Evolutionary conservation across 1,140 invertebrate genomes (phyloP), one percentile per base, ranked within the genome.

Genomic region (Physella acuta): DNA sequence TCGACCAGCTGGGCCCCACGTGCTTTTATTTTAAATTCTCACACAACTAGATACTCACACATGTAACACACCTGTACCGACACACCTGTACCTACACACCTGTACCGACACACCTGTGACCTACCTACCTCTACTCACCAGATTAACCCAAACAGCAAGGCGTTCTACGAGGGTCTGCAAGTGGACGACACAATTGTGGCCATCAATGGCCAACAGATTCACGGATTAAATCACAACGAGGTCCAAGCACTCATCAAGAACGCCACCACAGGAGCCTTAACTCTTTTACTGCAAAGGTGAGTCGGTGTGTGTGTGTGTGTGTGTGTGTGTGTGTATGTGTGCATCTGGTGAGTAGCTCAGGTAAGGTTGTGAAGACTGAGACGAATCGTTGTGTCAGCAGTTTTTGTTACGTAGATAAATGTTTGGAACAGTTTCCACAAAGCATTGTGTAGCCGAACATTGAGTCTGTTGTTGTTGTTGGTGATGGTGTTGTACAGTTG

Each of bases 91-190:
- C 53, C 8, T 26, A 56, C 53, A 56, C 53, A 56, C 26, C 11
- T 26, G 26, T 26, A 56, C 53, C 8, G 8, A 26, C 53, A 28
- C 53, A 56, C 14, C 11, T 26, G 26, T 26, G 8, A 56, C 53
- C 16, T 16, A 28, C 14, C 11, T 11, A 26, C 53, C 11, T n/a
- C n/a, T 3, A 16, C 33, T n/a, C 49, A 62, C 52, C 76, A 84
- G 82, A 81, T 84, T 14, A 84, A 84, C 71, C 81, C 81, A 14
- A 82, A 82, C 74, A 84, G 82, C 61, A 84, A 84, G 67, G 81
- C 82, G 14, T 82, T 78, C 69, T 78, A 77, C 69, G 79, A 83
- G 71, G 81, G 82, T 20, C 66, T 84, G 5, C 68, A 80, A 61
- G 81, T 82, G 26, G 79, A 81, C 14, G 82, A 84, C 71, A 65